These are phyloP conservation scores for Calephelis perditalis DNA, from an alignment of 2,888 invertebrate genomes.

Conservation along the genomic window DNA sequence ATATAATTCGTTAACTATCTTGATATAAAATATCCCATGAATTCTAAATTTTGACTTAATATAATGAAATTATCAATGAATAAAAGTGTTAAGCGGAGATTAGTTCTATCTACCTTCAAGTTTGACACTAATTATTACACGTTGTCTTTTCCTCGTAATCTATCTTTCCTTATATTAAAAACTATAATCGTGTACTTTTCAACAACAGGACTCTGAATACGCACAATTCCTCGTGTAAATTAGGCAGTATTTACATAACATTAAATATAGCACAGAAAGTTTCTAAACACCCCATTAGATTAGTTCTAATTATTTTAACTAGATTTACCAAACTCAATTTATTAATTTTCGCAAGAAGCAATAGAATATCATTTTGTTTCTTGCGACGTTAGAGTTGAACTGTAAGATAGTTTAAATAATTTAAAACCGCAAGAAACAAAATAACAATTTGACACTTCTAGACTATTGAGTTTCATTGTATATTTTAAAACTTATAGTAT, in stretches of 20 bases:
- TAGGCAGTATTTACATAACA: slow-evolving; percentile 7
- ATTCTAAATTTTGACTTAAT: background rate
- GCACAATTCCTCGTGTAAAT: background rate
- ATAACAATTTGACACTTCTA: too few species aligned
- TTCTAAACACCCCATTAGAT: slow-evolving; percentile 3
- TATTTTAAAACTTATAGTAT: slow-evolving; percentile 15
- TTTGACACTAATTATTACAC: background rate
- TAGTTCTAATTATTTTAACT: background rate
- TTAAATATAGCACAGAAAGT: slow-evolving; percentile 1
- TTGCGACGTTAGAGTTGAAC: background rate
- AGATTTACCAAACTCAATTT: background rate
- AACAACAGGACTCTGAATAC: slow-evolving; percentile 8
- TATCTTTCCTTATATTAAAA: background rate
- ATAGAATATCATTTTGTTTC: background rate
- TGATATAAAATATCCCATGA: slow-evolving; percentile 1
- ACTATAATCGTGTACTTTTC: slow-evolving; percentile 10
- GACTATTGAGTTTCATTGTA: slow-evolving; percentile 1
- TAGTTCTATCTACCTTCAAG: slow-evolving; percentile 1
- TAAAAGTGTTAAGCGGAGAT: slow-evolving; percentile 1
- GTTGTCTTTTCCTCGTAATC: background rate
- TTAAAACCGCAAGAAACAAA: too few species aligned
- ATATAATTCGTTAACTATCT: background rate
- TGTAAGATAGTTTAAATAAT: too few species aligned
- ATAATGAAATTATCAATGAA: slow-evolving; percentile 1
- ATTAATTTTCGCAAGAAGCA: background rate